Evolutionary conservation across 2,888 invertebrate species (phyloP).

Genomic region (Candidula unifasciata): DNA sequence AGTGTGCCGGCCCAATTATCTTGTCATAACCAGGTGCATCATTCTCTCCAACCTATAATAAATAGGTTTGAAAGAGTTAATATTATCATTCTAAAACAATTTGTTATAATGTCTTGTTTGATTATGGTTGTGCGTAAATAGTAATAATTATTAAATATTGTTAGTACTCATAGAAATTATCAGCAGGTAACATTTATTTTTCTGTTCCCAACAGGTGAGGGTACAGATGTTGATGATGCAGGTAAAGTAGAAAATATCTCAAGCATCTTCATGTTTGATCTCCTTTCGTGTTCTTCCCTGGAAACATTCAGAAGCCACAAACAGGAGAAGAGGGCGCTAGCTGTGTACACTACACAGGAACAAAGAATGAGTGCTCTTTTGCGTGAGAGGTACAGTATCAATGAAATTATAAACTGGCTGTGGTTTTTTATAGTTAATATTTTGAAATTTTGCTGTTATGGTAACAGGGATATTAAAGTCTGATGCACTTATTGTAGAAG

Average conservation of each 20-base stretch:
- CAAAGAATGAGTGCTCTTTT: constrained; percentile 58
- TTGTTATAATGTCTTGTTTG: no score
- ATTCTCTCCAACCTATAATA: no score
- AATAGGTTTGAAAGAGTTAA: no score
- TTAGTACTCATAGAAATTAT: neutral
- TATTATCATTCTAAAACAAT: no score
- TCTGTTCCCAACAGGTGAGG: constrained; percentile 47
- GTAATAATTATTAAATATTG: neutral
- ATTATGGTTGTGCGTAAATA: neutral
- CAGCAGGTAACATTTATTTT: neutral
- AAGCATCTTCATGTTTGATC: constrained; percentile 66
- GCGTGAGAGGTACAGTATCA: constrained; percentile 6
- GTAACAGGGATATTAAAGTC: no score
- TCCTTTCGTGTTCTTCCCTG: constrained; percentile 67
- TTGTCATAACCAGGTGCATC: no score
- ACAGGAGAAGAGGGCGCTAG: constrained; percentile 56
- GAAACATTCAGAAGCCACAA: constrained; percentile 63
- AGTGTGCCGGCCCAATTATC: no score
- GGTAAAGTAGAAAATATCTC: constrained; percentile 51
- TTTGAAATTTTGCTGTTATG: neutral
- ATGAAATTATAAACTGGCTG: neutral
- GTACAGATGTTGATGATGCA: constrained; percentile 52
- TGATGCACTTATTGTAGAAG: no score
- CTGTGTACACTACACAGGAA: constrained; percentile 66
- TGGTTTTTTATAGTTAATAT: neutral